Evolutionary conservation across 1,140 invertebrate genomes (phyloP), one percentile per base, ranked within the genome.

Genomic region (Drosophila lini): DNA sequence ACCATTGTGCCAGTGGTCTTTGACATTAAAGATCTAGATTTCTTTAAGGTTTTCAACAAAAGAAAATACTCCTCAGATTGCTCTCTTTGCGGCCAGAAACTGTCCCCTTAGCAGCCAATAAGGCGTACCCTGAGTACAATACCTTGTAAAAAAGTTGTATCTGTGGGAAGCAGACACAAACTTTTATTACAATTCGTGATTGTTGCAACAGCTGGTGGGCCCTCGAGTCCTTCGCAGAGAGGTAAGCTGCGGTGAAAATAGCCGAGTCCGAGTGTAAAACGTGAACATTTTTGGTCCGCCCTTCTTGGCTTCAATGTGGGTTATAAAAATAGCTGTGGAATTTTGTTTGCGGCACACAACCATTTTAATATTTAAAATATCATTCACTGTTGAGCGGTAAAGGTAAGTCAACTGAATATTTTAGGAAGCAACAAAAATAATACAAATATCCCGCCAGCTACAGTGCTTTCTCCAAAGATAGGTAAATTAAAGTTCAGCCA

Each of bases 351-450:
- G 50, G 32, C 36, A 58, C 67, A 25, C 48, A 76, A 80, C 67
- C 81, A 65, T 85, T 80, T 84, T 61, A 84, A 84, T 81, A 85
- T 81, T 84, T 84, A 81, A 81, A 81, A 81, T 74, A 78, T 77
- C 57, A 80, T 80, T 77, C 63, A 63, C 53, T 47, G 74, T 44
- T 38, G 22, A 69, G 63, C 44, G 58, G 73, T 61, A 7, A 50
- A 55, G 59, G 10, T 48, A 38, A 28, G 34, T 16, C 40, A 57
- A 50, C 38, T 62, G 31, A 73, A 77, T 73, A 60, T 73, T 80
- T 83, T 44, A 76, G 42, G 15, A 63, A 64, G 47, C 69, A 41
- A 77, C 65, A 58, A 83, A 61, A 71, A 50, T 63, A 79, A 74
- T 50, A 65, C 44, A 52, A 64, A 34, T 22, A 61, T 47, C 11